Conservation (phyloP, 2,797 vertebrate genomes). For the Rhabdophis nuchalis region DNA sequence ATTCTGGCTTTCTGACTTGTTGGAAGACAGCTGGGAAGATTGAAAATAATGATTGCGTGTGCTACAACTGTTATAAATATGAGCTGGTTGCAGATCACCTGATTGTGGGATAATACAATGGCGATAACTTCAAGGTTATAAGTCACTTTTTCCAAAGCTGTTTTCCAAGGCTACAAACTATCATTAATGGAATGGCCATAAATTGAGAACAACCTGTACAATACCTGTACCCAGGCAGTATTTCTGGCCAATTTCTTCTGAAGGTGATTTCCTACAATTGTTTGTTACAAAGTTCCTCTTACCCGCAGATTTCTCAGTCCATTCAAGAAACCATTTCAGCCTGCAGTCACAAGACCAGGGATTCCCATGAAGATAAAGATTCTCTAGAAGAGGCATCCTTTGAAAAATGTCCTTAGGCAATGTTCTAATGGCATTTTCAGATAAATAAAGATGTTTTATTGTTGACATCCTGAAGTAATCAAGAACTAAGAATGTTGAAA, state of each 20-base stretch:
- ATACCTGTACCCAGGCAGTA: background rate
- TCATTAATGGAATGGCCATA: background rate
- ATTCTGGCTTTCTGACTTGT: too few species aligned
- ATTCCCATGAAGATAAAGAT: conserved; percentile 86
- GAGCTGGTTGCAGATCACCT: background rate
- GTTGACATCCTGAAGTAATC: conserved; percentile 82
- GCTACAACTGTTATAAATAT: too few species aligned
- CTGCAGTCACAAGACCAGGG: conserved; percentile 89
- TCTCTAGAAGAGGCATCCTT: conserved; percentile 82
- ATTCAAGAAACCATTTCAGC: conserved; percentile 79
- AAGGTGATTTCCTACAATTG: background rate
- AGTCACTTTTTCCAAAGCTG: too few species aligned
- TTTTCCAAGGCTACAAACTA: too few species aligned
- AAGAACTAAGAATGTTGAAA: conserved; percentile 81
- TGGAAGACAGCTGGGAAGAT: background rate
- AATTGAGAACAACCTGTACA: background rate
- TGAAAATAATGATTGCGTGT: background rate
- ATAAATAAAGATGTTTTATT: conserved; percentile 85
- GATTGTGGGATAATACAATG: background rate
- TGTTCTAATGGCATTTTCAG: conserved; percentile 80
- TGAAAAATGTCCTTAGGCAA: conserved; percentile 72
- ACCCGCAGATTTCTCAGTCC: conserved; percentile 79
- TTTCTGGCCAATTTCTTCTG: background rate
- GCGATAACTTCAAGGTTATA: too few species aligned
- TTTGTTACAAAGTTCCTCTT: conserved; percentile 10